Conservation (phyloP, 2,888 invertebrate species). For the Ceratothoa steindachneri region DNA sequence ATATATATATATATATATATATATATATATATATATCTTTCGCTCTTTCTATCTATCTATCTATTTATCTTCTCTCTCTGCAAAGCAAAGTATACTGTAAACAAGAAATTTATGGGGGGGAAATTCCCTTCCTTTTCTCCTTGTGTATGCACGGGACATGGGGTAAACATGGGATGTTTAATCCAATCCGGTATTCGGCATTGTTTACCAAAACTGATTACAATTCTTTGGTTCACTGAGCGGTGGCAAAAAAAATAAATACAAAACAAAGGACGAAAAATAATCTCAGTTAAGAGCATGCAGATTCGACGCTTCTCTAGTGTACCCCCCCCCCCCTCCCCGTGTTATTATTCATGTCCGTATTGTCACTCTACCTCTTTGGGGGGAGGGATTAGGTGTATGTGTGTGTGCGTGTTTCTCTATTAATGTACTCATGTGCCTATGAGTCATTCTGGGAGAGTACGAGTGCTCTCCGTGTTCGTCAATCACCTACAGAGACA, state of each 20-base stretch:
- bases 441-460: constrained; percentile 1
- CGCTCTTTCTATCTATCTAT: no score
- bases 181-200: not conserved
- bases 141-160: not conserved
- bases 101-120: no score
- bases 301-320: no score
- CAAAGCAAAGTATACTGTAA: no score
- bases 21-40: not conserved
- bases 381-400: no score
- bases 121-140: no score
- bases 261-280: not conserved
- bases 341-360: not conserved
- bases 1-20: not conserved
- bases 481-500: no score
- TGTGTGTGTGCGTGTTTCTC: constrained; percentile 12
- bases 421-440: not conserved
- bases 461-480: not conserved
- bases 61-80: no score
- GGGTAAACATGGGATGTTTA: not conserved
- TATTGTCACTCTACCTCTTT: no score
- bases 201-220: not conserved
- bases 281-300: not conserved
- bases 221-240: not conserved
- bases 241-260: not conserved
- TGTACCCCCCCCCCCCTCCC: no score